Conservation (phyloP, 2,797 vertebrate species). For the Oophaga sylvatica region DNA sequence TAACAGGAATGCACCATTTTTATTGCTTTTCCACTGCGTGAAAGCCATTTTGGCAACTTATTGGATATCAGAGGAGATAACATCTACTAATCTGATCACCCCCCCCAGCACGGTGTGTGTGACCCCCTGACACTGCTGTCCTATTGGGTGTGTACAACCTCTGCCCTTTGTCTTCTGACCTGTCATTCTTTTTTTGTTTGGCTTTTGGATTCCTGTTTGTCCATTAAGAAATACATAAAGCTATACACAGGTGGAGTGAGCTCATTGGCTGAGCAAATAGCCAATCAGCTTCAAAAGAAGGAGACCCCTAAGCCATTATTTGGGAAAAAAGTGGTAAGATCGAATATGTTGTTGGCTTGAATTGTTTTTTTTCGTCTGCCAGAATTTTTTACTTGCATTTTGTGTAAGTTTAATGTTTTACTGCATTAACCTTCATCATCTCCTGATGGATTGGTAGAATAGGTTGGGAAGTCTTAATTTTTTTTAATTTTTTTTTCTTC, state of each 20-base stretch:
- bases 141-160: not conserved
- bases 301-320: slow-evolving; percentile 84
- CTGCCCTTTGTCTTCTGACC: slow-evolving; percentile 46
- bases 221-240: slow-evolving; percentile 90
- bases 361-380: not conserved
- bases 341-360: not conserved
- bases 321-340: slow-evolving; percentile 82
- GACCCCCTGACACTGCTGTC: slow-evolving; percentile 1
- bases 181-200: slow-evolving; percentile 66
- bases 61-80: not conserved
- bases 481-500: not conserved
- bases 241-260: slow-evolving; percentile 96
- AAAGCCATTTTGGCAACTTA: not conserved
- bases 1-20: not conserved
- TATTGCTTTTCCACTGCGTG: not conserved
- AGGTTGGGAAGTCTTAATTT: not conserved
- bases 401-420: no score
- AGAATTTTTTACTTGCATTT: not conserved
- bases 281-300: slow-evolving; percentile 92
- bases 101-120: not conserved
- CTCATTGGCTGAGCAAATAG: slow-evolving; percentile 95
- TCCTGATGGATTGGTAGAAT: no score
- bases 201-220: slow-evolving; percentile 63
- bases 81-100: slow-evolving; percentile 6
- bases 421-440: no score